phyloP scores from a whole-genome alignment of 2,797 vertebrate species.

The Novumbra hubbsi region DNA sequence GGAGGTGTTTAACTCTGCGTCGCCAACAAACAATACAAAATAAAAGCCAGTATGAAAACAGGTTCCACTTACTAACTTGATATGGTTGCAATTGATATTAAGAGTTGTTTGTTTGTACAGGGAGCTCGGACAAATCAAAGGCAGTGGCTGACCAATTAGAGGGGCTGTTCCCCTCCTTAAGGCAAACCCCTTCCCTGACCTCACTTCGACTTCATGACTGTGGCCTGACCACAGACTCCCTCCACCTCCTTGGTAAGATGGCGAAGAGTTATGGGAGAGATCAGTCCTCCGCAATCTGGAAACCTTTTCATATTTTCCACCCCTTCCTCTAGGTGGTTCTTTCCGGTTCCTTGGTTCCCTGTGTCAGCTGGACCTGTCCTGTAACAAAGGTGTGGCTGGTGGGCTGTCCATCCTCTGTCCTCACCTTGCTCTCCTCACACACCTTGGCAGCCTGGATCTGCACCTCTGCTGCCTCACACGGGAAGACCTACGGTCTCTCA shows the following conservation, averaged over 20 bases:
- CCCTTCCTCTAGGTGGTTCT: constrained; percentile 61
- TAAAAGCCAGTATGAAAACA: neutral
- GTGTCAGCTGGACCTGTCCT: constrained; percentile 77
- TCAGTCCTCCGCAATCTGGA: neutral
- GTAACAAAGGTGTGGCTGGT: constrained; percentile 76
- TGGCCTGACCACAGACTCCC: constrained; percentile 66
- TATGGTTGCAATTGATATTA: neutral
- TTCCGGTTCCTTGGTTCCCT: constrained; percentile 71
- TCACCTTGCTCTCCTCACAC: constrained; percentile 70
- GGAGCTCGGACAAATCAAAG: constrained; percentile 11
- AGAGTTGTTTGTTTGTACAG: neutral
- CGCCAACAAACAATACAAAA: neutral
- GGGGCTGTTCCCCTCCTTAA: constrained; percentile 67
- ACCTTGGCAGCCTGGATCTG: constrained; percentile 80
- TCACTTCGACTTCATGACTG: constrained; percentile 77
- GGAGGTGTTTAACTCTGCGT: neutral
- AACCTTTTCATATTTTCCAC: neutral
- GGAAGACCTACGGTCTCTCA: constrained; percentile 70
- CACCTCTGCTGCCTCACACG: constrained; percentile 79
- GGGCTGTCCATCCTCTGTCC: constrained; percentile 66
- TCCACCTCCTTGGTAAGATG: constrained; percentile 73
- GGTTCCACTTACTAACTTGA: neutral
- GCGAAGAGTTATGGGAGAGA: neutral
- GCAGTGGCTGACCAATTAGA: constrained; percentile 36
- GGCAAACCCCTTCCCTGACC: constrained; percentile 62